Base-by-base conservation (phyloP, 23 tunicate genomes). In the Halocynthia aurantium region DNA sequence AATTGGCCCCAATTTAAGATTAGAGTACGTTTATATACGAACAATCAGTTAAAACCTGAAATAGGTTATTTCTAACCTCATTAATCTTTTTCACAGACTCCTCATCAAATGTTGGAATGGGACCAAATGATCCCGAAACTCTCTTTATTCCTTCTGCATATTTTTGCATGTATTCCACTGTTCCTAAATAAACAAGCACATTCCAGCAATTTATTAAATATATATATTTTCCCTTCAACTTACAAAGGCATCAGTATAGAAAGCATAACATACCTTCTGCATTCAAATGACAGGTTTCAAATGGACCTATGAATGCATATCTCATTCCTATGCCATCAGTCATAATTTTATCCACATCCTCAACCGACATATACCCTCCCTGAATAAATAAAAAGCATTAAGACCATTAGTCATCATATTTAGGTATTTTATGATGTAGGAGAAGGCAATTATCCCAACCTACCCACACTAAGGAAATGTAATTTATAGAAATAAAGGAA, bases 301-400 rank as follows among this genome's bases (percentile, higher is more conserved):
- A 95, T 8, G 99, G 99, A 57, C 99, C 99, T 54, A 95, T 95
- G 55, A 90, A 88, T 0, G 99, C 99, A 82, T 95, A 95, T 67
- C 99, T 67, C 93, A 87, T 86, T 71, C 93, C 93, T 13, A 93
- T 54, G 13, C 90, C 90, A 76, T 49, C 72, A 7, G 96, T 95
- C 65, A 95, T 75, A 10, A 84, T 72, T 52, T 91, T 95, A 61
- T 93, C 98, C 18, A 93, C 98, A 93, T 88, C 98, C 31, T 87
- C 89, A 8, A 81, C 81, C 10, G 94, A 68, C 95, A 93, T 87
- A 7, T 90, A 49, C 8, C 98, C 98, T 62, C 81, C 87, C 93
- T 86, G 71, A 17, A 20, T 22, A 10, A 73, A 75, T 17, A 2
- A 57, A 13, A 49, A 18, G 20, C n/a, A 15, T 60, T 2, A n/a